phyloP scores from a whole-genome alignment of 2,797 vertebrate genomes.

The Myotis daubentonii region DNA sequence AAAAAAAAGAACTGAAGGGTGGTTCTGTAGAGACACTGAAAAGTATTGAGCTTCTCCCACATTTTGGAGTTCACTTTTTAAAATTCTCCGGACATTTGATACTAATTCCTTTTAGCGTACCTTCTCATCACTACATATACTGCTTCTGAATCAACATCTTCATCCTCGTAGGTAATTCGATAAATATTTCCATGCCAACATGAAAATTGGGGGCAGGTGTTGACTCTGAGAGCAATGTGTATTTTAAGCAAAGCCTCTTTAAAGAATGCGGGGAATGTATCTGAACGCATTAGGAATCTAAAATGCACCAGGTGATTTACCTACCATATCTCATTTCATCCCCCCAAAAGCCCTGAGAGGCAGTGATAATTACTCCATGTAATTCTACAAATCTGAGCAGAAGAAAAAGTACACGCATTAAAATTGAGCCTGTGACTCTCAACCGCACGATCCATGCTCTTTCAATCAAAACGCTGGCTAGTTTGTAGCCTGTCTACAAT shows the following conservation, averaged over 20 bases:
- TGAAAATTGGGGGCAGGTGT: background rate
- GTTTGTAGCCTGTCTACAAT: background rate
- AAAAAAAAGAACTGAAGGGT: background rate
- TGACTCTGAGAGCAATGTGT: background rate
- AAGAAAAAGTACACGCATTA: background rate
- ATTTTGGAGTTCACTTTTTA: background rate
- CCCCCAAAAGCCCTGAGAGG: background rate
- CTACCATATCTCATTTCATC: background rate
- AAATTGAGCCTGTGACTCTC: background rate
- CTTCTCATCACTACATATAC: background rate
- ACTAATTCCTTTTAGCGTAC: background rate
- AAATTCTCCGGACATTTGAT: background rate
- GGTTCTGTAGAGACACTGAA: background rate
- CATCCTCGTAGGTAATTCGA: background rate
- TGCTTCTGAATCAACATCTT: background rate
- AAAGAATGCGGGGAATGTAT: background rate
- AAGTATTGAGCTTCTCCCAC: background rate
- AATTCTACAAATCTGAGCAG: background rate
- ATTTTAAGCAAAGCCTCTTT: background rate
- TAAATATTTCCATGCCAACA: background rate
- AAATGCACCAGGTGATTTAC: background rate
- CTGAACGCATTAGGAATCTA: background rate
- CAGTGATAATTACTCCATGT: background rate
- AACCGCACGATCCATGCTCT: background rate
- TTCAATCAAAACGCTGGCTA: background rate